A percentile compares a stretch with the other conserved stretches of the same genome.
Conservation (phyloP, 2,797 vertebrate species). For the Craterocephalus amniculus region DNA sequence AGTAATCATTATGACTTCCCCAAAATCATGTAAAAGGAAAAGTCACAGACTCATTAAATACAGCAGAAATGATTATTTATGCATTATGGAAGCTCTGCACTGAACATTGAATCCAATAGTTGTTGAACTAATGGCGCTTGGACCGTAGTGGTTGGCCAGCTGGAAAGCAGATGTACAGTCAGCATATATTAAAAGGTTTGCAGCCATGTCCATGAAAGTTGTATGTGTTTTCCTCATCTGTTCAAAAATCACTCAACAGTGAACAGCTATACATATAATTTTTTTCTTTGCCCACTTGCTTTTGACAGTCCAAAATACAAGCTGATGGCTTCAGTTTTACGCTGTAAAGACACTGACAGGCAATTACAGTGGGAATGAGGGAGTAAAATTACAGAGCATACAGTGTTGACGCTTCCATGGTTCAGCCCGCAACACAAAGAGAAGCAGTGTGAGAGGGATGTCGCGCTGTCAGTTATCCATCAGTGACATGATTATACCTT, state of each 20-base stretch:
- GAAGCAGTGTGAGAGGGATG: slow-evolving; percentile 52
- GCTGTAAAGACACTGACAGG: slow-evolving; percentile 57
- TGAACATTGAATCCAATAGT: background rate
- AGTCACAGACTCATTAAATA: background rate
- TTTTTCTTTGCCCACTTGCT: background rate
- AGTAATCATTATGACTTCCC: background rate
- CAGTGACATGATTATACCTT: slow-evolving; percentile 69
- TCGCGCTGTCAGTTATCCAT: slow-evolving; percentile 74
- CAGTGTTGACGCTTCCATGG: slow-evolving; percentile 42
- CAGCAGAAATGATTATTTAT: background rate
- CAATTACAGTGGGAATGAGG: slow-evolving; percentile 61
- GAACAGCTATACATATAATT: slow-evolving; percentile 1
- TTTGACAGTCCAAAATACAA: slow-evolving; percentile 28
- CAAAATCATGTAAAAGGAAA: background rate
- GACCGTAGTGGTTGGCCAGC: background rate
- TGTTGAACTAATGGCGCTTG: background rate
- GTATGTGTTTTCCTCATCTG: slow-evolving; percentile 14
- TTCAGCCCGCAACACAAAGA: slow-evolving; percentile 48
- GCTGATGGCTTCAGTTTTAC: slow-evolving; percentile 50
- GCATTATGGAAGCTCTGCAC: background rate
- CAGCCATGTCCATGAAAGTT: background rate
- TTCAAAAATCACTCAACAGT: slow-evolving; percentile 34
- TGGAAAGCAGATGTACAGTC: no score
- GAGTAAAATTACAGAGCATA: slow-evolving; percentile 66
- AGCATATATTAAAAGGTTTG: slow-evolving; percentile 12